Base-by-base conservation (phyloP, 37 sponge, comb jelly and placozoan genomes). In the Ephydatia muelleri region DNA sequence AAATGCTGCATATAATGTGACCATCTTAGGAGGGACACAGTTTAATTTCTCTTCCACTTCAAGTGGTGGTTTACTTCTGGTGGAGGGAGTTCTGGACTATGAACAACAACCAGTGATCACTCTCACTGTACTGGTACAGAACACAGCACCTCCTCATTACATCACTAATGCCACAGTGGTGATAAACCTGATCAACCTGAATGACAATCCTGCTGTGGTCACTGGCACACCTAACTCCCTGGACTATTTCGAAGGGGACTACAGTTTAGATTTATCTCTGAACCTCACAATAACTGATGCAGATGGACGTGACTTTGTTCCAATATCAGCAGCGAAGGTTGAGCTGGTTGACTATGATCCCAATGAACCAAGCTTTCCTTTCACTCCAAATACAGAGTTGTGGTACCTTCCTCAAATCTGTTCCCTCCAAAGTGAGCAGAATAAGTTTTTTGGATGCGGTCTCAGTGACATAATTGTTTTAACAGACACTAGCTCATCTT, bases 151-250 rank as follows among this genome's bases (percentile, higher is more conserved):
- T 23, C 95, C 95, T 16, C 65, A 68, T 36, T 72, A 69, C 19
- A 69, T 28, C 0, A 31, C 68, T 8, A 75, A 72, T 78, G 83
- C 78, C 31, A 48, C 27, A 0, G 82, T 95, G 26, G 43, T 26
- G 0, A 72, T 95, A 28, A n/a, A 48, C 23, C 75, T 92, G 34
- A 66, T 78, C 2, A 89, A 95, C 78, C 66, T 89, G 32, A 95
- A 95, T 65, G 95, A 95, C 73, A 81, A 91, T 27, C 78, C 85
- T 31, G 93, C 95, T 25, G 67, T 84, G 48, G 80, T 93, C 13
- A 80, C 57, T 4, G 57, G 14, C 9, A 57, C 57, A 57, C 19
- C 57, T 16, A 57, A 57, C 57, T 5, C 1, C 19, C 19, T 57
- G 57, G 9, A 57, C 57, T 57, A 57, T 57, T 57, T 57, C 16